phyloP scores from a whole-genome alignment of 2,797 vertebrate species.

The Macropus fuliginosus region DNA sequence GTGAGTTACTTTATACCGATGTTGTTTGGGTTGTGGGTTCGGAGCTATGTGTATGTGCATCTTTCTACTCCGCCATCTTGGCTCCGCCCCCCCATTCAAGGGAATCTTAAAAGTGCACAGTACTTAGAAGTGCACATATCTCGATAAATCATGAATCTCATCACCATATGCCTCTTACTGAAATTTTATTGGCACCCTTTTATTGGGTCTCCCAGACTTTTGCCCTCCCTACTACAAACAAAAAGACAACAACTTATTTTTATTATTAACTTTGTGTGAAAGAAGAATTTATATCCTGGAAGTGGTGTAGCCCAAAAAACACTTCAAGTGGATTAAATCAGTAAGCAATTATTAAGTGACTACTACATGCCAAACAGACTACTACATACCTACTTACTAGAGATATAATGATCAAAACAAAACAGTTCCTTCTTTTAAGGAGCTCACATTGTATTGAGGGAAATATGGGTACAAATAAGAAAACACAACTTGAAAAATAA shows the following conservation, averaged over 20 bases:
- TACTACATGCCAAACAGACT: not conserved
- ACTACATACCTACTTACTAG: not conserved
- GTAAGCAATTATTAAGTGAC: not conserved
- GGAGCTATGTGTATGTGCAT: too few species aligned
- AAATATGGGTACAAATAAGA: not conserved
- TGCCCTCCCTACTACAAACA: not conserved
- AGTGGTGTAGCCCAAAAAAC: not conserved
- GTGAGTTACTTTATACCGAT: too few species aligned
- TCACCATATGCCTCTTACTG: not conserved
- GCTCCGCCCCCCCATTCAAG: too few species aligned
- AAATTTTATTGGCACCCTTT: not conserved
- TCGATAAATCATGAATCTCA: not conserved
- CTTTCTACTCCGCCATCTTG: too few species aligned
- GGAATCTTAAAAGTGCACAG: not conserved
- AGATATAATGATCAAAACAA: not conserved
- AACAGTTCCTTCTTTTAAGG: not conserved
- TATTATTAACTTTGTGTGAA: not conserved
- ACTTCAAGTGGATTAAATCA: not conserved
- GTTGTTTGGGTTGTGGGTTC: too few species aligned
- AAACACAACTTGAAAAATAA: not conserved
- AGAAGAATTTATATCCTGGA: not conserved
- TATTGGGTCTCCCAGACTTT: not conserved
- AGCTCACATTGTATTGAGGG: not conserved
- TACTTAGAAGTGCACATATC: not conserved
- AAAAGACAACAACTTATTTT: not conserved